Conservation (phyloP, 2,888 invertebrate genomes). For the Leptopilina myrica region DNA sequence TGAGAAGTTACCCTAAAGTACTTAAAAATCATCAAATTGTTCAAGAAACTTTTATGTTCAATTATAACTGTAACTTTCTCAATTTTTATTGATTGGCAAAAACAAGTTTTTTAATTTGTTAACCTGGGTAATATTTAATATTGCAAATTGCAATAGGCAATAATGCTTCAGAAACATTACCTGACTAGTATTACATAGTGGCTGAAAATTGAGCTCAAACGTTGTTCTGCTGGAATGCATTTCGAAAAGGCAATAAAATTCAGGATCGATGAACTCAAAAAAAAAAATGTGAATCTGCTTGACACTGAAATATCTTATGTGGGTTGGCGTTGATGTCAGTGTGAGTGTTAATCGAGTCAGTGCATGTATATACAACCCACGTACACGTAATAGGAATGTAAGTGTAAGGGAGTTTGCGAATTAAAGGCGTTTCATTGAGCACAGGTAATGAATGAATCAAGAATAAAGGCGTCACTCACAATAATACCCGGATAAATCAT, state of each 20-base stretch:
- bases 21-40: too few species aligned
- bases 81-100: too few species aligned
- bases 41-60: too few species aligned
- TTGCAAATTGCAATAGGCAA: too few species aligned
- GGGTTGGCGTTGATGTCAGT: constrained; percentile 32
- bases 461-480: constrained; percentile 52
- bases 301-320: constrained; percentile 39
- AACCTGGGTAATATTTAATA: too few species aligned
- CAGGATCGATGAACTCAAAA: constrained; percentile 18
- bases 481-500: constrained; percentile 44
- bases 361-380: constrained; percentile 36
- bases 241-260: constrained; percentile 13
- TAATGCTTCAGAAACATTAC: too few species aligned
- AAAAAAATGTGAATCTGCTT: constrained; percentile 19
- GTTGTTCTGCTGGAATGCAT: not conserved
- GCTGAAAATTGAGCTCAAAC: too few species aligned
- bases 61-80: too few species aligned
- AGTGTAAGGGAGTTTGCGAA: constrained; percentile 38
- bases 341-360: constrained; percentile 28
- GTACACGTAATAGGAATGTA: constrained; percentile 24
- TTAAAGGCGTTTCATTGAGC: constrained; percentile 58
- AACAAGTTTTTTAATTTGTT: too few species aligned
- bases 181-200: too few species aligned
- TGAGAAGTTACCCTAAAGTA: too few species aligned
- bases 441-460: constrained; percentile 59